Base-by-base conservation (phyloP, 1,140 invertebrate genomes). In the Drosophila ogumai region DNA sequence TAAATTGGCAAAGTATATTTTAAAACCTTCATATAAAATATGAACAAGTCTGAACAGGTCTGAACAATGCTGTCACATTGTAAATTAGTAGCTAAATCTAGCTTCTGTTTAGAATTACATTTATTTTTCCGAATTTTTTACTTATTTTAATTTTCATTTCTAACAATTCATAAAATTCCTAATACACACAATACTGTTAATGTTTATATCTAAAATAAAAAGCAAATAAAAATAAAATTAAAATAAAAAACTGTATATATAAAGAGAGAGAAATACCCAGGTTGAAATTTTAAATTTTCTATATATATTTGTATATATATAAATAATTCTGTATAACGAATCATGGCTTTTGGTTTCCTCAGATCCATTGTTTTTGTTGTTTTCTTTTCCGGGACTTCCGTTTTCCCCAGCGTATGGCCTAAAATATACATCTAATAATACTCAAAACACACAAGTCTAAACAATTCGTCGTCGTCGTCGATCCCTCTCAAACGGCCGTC, bases 401-500 rank as follows among this genome's bases (percentile, higher is more conserved):
- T 44, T 44, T 55, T 36, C 36, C 32, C 72, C 31, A 55, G 49
- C 34, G 28, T 81, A 86, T 81, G 73, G 60, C 74, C 85, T 91
- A 91, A 81, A 84, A 80, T 90, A 85, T 87, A 90, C 72, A 75
- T 73, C 90, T 91, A 91, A 87, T 91, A 91, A 91, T 91, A 91
- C 90, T 91, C 86, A 80, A 87, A 81, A 85, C 50, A 85, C 82
- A 69, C 85, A 91, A 90, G 87, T 91, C 82, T 84, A 88, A 84
- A 79, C 73, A 88, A 77, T 82, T 52, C 63, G 46, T 52, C 63
- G 46, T 32, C 63, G 41, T 32, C 43, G 49, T 50, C 57, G 50
- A 46, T 72, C 65, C 60, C 60, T 61, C 38, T 96, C 94, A 96
- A 85, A 97, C 96, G 72, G 96, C 95, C 84, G 96, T 97, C 93